Evolutionary conservation across 2,113 vertebrate genomes (phyloP).

Genomic region (Irena cyanogastra): DNA sequence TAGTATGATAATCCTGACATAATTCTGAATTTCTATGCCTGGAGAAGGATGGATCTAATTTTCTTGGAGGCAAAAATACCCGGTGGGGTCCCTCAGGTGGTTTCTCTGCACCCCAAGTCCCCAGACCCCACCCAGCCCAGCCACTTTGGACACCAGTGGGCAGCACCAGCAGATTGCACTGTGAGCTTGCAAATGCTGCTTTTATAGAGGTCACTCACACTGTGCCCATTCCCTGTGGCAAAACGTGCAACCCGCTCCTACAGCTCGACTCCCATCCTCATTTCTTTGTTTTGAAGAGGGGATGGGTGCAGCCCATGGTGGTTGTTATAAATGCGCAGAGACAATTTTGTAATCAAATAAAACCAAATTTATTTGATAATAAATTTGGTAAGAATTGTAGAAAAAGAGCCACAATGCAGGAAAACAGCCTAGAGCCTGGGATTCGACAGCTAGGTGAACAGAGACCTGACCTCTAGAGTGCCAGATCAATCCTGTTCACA

Average conservation of each 20-base stretch:
- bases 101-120: not conserved
- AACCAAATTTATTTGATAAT: no score
- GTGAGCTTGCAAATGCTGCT: not conserved
- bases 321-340: no score
- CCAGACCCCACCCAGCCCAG: not conserved
- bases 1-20: not conserved
- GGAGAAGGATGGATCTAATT: not conserved
- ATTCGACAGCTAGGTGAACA: no score
- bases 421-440: no score
- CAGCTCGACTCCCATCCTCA: not conserved
- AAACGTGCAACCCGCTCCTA: not conserved
- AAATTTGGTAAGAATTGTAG: no score
- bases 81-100: not conserved
- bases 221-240: not conserved
- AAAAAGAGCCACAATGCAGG: no score
- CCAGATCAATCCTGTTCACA: no score
- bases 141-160: no score
- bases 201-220: not conserved
- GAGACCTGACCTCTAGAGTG: no score
- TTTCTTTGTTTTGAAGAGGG: not conserved
- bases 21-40: not conserved
- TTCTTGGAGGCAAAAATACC: not conserved
- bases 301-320: no score
- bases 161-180: not conserved
- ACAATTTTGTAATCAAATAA: no score